These are phyloP conservation scores for Girardia tigrina DNA, from an alignment of 2,888 invertebrate species.

Conservation along the genomic window DNA sequence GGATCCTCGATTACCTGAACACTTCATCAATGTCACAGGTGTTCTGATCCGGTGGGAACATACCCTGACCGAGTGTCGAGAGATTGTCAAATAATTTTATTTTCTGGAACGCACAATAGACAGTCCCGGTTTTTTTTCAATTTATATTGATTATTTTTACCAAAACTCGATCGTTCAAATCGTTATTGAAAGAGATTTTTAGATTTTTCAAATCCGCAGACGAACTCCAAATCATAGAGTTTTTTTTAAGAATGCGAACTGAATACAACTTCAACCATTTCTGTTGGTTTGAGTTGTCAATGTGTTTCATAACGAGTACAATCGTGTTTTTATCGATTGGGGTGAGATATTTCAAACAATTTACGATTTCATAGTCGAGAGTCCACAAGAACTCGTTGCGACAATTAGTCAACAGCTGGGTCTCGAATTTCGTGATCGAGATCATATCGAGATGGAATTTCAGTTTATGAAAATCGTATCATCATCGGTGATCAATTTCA, in stretches of 20 bases:
- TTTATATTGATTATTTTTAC: conserved; percentile 17
- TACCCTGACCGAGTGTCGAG: neutral
- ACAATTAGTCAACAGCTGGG: conserved; percentile 14
- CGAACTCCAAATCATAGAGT: conserved; percentile 16
- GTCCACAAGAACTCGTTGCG: conserved; percentile 24
- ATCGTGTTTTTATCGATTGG: conserved; percentile 7
- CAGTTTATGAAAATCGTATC: conserved; percentile 52
- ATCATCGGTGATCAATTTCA: neutral
- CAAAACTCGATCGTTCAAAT: conserved; percentile 20
- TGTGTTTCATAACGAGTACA: conserved; percentile 24
- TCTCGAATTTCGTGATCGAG: conserved; percentile 51
- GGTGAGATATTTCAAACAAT: conserved; percentile 25
- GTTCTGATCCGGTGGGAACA: neutral
- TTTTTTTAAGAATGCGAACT: neutral
- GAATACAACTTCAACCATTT: neutral
- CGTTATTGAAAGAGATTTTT: neutral
- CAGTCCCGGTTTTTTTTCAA: conserved; percentile 17
- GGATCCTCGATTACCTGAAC: neutral
- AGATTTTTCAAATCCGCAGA: conserved; percentile 24
- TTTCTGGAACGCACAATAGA: conserved; percentile 35
- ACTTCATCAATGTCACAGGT: conserved; percentile 28
- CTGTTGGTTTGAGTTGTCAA: neutral
- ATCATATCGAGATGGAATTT: conserved; percentile 58
- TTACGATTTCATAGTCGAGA: conserved; percentile 31
- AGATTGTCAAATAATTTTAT: neutral